Conservation (phyloP, 2,113 vertebrate species). For the Raphicerus campestris region DNA sequence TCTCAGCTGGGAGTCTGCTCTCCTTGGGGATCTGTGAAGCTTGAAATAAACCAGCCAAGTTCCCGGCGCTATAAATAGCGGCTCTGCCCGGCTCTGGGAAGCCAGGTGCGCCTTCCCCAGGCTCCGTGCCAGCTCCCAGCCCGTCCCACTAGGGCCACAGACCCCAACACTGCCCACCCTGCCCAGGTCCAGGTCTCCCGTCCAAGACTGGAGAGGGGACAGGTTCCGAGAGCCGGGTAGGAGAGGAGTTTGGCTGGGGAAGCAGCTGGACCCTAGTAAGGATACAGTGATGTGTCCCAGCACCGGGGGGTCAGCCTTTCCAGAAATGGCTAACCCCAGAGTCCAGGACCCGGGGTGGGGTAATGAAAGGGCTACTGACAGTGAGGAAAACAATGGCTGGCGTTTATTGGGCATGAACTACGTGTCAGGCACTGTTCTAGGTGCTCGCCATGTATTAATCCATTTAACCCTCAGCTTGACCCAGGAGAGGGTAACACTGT, state of each 20-base stretch:
- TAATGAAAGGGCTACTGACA: too few relatives aligned
- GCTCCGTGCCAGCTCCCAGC: background rate
- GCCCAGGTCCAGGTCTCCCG: fast-evolving
- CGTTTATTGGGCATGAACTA: fast-evolving
- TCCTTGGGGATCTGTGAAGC: background rate
- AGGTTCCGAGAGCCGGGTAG: background rate
- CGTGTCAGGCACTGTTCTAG: background rate
- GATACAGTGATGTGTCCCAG: background rate
- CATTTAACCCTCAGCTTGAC: fast-evolving
- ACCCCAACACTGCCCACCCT: background rate
- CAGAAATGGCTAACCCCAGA: background rate
- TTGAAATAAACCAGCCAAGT: constrained; percentile 53
- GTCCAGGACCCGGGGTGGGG: background rate
- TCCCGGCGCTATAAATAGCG: constrained; percentile 36
- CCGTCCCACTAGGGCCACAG: background rate
- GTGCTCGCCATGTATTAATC: background rate
- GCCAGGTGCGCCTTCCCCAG: constrained; percentile 12
- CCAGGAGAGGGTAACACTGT: background rate
- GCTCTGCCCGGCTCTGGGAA: background rate
- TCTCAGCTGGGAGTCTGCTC: background rate
- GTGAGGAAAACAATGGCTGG: background rate
- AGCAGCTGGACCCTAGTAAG: too few relatives aligned
- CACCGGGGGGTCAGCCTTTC: too few relatives aligned
- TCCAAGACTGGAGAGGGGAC: background rate
- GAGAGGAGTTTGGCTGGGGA: background rate